Percentiles rank a stretch among this genome's conserved stretches.
These are phyloP conservation scores for Rhincodon typus DNA, from an alignment of 2,797 vertebrate genomes.

Conservation along the genomic window DNA sequence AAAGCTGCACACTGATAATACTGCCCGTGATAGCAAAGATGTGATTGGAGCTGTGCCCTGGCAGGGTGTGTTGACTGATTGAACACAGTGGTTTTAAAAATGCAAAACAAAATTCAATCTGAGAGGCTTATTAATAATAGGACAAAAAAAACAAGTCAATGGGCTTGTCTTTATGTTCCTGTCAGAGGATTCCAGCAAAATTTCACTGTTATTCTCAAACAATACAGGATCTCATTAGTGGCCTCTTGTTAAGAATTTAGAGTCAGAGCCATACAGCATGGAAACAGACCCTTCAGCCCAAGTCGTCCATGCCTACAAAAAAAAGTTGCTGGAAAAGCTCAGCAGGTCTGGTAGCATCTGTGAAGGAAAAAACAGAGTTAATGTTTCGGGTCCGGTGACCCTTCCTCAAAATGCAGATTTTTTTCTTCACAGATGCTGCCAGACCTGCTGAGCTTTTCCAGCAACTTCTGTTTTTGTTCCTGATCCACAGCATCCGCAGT, in stretches of 20 bases:
- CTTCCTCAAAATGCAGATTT: too few species aligned
- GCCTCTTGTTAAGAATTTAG: neutral
- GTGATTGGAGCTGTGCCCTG: slow-evolving; percentile 58
- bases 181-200: neutral
- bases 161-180: neutral
- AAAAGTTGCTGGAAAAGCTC: too few species aligned
- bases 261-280: too few species aligned
- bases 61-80: slow-evolving; percentile 49
- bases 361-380: too few species aligned
- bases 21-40: slow-evolving; percentile 63
- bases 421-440: too few species aligned
- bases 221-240: neutral
- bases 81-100: slow-evolving; percentile 40
- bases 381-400: too few species aligned
- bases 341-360: too few species aligned
- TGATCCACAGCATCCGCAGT: too few species aligned
- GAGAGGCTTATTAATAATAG: slow-evolving; percentile 39
- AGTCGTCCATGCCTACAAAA: too few species aligned
- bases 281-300: too few species aligned
- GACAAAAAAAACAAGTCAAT: neutral
- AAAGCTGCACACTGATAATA: slow-evolving; percentile 58
- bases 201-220: neutral
- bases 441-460: too few species aligned
- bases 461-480: too few species aligned
- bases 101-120: slow-evolving; percentile 14